Base-by-base conservation (phyloP, 2,797 vertebrate species). In the Margarornis squamiger region DNA sequence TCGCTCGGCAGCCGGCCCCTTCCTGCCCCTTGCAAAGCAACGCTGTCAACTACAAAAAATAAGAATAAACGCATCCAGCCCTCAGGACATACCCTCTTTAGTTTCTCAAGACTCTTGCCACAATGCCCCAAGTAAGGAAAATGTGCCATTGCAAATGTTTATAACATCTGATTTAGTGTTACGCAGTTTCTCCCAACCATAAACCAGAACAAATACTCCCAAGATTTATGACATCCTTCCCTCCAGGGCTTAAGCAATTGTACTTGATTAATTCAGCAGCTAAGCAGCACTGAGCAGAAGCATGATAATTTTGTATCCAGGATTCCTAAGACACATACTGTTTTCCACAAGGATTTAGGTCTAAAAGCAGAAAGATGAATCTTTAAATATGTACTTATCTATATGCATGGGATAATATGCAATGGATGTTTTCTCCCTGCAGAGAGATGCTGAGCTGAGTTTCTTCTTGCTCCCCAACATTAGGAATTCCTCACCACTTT, bases 191-290 rank as follows among this genome's bases (percentile, higher is more conserved):
- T 96, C 88, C 94, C 94, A 91, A 68, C 96, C 96, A 91, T 95
- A 97, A 97, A 97, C 92, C 95, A 97, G 97, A 97, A 96, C 96
- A 98, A 97, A 97, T 97, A 96, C 96, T 96, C 94, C 61, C 61
- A 92, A 97, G 97, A 97, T 98, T 98, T 97, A 98, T 97, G 90
- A 95, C 94, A 96, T 94, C 97, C 97, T 98, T 97, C 91, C 93
- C 95, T 93, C 91, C 92, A 90, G 85, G 84, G 94, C 92, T 93
- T 92, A 94, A 97, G 97, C 96, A 96, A 96, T 97, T 97, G 91
- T 45, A 84, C 89, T 97, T 97, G 96, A 96, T 96, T 95, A 97
- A 97, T 70, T 81, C 51, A 67, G 87, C 90, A 96, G 88, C 87
- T 95, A 95, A 97, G 86, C 74, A 86, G 93, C 65, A 95, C 82